Percentiles rank a stretch among this genome's conserved stretches.
Conservation (phyloP, 2,797 vertebrate genomes). For the Alectoris magna region DNA sequence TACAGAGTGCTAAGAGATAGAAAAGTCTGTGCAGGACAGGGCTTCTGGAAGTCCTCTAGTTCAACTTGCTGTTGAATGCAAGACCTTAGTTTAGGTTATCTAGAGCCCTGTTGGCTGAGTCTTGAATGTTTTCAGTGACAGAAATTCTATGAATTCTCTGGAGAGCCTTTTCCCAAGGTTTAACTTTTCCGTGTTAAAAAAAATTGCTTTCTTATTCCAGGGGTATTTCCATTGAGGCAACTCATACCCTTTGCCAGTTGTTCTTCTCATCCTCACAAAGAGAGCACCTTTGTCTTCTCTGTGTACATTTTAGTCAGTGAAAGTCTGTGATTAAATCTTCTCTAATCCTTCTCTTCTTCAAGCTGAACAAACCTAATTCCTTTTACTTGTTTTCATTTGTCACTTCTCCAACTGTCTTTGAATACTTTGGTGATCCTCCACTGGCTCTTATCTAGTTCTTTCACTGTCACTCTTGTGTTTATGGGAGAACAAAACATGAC, state of each 20-base stretch:
- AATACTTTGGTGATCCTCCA: not conserved
- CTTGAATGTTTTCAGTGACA: not conserved
- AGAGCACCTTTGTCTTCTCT: not conserved
- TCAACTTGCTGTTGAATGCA: not conserved
- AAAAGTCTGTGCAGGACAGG: not conserved
- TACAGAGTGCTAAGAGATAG: not conserved
- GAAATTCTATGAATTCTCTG: not conserved
- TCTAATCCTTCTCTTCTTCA: not conserved
- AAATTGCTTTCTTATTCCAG: not conserved
- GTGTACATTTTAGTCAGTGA: not conserved
- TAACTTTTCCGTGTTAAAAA: not conserved
- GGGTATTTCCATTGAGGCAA: not conserved
- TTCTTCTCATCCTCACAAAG: not conserved
- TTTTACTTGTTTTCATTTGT: not conserved
- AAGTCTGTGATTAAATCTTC: not conserved
- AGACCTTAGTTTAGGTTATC: not conserved
- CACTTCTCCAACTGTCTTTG: not conserved
- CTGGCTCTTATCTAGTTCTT: not conserved
- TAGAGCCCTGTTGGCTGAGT: not conserved
- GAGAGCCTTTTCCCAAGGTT: not conserved
- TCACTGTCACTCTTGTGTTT: not conserved
- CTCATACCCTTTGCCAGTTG: not conserved
- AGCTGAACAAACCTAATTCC: not conserved
- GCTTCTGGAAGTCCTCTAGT: not conserved
- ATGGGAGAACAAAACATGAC: not conserved